Evolutionary conservation across 1,140 invertebrate species (phyloP), one percentile per base, ranked within the genome.

Genomic region (Daktulosphaira vitifoliae): DNA sequence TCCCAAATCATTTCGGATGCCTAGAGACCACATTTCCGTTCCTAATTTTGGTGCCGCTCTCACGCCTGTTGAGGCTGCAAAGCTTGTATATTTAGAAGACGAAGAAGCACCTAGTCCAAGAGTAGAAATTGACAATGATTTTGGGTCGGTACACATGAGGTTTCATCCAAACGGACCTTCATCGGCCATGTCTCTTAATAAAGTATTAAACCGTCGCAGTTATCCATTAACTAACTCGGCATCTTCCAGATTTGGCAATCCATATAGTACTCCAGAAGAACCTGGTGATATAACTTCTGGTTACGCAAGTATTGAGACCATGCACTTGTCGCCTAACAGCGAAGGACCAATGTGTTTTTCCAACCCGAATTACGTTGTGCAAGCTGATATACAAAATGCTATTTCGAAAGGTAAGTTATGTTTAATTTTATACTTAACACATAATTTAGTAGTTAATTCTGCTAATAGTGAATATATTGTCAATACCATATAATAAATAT

Each of bases 341-440:
- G 56, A 62, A 25, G 56, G 49, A 2, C 69, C 70, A n/a, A 65
- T 67, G 22, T 70, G 70, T 53, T 72, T 72, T 48, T 84, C 82
- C 65, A 88, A 88, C 72, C 86, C 85, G 1, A 86, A 88, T 69
- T 88, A 88, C 68, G 72, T 86, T 42, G 84, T 84, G 0, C 77
- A 84, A 3, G 83, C 56, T 13, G 56, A 62, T 16, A 62, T 62
- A 62, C 56, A 62, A 29, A 62, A 62, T 25, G 56, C 56, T 16
- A 62, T 62, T 29, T 62, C 56, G 11, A 62, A 62, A 62, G 56
- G 56, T 62, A 33, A 1, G 53, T 22, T 37, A 11, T 37, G 5
- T 37, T 37, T 37, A 37, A n/a, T n/a, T n/a, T n/a, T n/a, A n/a
- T n/a, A n/a, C n/a, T n/a, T n/a, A n/a, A n/a, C n/a, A n/a, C n/a